Evolutionary conservation across 2,797 vertebrate species (phyloP), one percentile per base, ranked within the genome.

Genomic region (Spheniscus humboldti): DNA sequence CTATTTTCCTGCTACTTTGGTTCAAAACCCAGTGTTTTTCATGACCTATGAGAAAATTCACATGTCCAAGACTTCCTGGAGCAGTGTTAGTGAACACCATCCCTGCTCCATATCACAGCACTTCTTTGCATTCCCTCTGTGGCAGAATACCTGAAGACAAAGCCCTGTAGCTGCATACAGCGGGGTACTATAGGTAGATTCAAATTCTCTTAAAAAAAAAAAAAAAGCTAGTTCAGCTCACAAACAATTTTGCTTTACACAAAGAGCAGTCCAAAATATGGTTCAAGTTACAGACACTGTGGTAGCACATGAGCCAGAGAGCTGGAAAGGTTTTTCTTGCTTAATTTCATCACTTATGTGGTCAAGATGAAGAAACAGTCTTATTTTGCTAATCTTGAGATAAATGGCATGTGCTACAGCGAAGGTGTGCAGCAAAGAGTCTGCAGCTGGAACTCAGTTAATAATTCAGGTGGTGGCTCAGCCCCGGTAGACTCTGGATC

Each of bases 391-490:
- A 73, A 78, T 74, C 30, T 37, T 52, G 62, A 47, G 74, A 88
- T 47, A 60, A 90, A 84, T 6, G 28, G 47, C 2, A 1, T 88
- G 95, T 76, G 30, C 56, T 69, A 18, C 7, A 31, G 66, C 2
- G 3, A 81, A 96, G 79, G 86, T 56, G 30, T 64, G 79, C 56
- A 85, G 89, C 79, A 66, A 86, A 73, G 72, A 76, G 41, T 23
- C 91, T 95, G 84, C 88, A 90, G 78, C 55, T 73, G 82, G 73
- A 86, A 50, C 17, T 28, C 79, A 18, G 66, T 90, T 78, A 91
- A 82, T 91, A 86, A 93, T 91, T 86, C 92, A 94, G 84, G 50
- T 48, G 45, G 62, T 68, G 76, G 86, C 71, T 90, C 86, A 86
- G 55, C 71, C 45, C 71, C 43, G 56, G 89, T 76, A 92, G 88